These are phyloP conservation scores for Drosophila subpulchrella DNA, from an alignment of 1,140 invertebrate species.

Conservation along the genomic window DNA sequence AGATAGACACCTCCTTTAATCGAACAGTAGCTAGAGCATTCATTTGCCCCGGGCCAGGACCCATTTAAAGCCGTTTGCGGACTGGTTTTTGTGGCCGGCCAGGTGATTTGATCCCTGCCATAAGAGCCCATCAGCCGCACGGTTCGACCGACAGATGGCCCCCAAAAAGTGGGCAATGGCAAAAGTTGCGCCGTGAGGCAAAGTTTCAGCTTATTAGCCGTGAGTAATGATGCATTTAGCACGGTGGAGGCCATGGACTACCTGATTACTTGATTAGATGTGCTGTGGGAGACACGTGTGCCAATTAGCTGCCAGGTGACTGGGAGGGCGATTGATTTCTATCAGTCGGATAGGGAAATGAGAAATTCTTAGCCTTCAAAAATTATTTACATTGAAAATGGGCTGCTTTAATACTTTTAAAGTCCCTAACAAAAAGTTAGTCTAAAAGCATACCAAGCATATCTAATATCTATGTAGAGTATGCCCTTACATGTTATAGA, in stretches of 20 bases:
- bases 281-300: constrained; percentile 37
- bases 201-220: constrained; percentile 63
- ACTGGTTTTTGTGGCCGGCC: constrained; percentile 11
- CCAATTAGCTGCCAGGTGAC: constrained; percentile 47
- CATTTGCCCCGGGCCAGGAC: constrained; percentile 2
- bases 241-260: constrained; percentile 16
- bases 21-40: constrained; percentile 10
- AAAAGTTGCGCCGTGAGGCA: constrained; percentile 32
- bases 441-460: no score
- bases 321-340: constrained; percentile 37
- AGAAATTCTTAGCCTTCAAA: constrained; percentile 1
- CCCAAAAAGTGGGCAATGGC: constrained; percentile 29
- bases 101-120: constrained; percentile 29
- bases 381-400: background rate
- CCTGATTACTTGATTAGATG: constrained; percentile 40
- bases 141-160: constrained; percentile 1
- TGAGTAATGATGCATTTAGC: constrained; percentile 69
- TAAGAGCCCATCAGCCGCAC: constrained; percentile 2
- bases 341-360: constrained; percentile 11
- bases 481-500: no score
- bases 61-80: constrained; percentile 5
- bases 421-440: no score
- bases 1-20: constrained; percentile 2
- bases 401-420: no score
- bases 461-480: no score